These are phyloP conservation scores for Seira sanloemensis DNA, from an alignment of 2,888 invertebrate genomes.

Conservation along the genomic window DNA sequence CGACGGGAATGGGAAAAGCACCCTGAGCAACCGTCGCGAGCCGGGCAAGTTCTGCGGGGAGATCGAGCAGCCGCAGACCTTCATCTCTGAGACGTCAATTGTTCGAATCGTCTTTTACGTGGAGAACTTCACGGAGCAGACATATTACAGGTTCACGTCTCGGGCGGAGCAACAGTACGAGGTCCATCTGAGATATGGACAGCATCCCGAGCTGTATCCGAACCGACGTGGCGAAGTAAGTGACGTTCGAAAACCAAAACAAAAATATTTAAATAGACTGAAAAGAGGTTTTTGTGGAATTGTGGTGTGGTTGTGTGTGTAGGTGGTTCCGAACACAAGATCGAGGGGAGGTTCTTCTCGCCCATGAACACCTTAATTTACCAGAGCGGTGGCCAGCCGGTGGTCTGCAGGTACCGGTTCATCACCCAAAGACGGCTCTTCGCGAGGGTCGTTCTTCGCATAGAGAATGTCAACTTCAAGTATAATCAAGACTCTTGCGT, in stretches of 20 bases:
- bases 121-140: slow-evolving; percentile 95
- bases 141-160: slow-evolving; percentile 90
- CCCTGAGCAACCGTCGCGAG: slow-evolving; percentile 90
- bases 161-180: slow-evolving; percentile 94
- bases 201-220: slow-evolving; percentile 94
- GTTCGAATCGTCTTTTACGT: slow-evolving; percentile 94
- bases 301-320: too few relatives aligned
- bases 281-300: too few relatives aligned
- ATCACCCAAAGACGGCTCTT: slow-evolving; percentile 88
- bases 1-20: slow-evolving; percentile 92
- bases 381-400: slow-evolving; percentile 78
- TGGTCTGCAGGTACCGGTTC: slow-evolving; percentile 79
- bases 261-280: too few relatives aligned
- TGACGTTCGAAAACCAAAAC: neutral
- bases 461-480: slow-evolving; percentile 88
- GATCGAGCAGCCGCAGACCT: slow-evolving; percentile 94
- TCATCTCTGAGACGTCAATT: slow-evolving; percentile 95
- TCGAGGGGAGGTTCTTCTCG: slow-evolving; percentile 84
- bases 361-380: slow-evolving; percentile 92
- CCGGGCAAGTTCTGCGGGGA: slow-evolving; percentile 95
- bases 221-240: slow-evolving; percentile 86
- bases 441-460: slow-evolving; percentile 87
- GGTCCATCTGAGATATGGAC: slow-evolving; percentile 93
- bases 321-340: slow-evolving; percentile 87
- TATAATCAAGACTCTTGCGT: slow-evolving; percentile 88